These are phyloP conservation scores for Chloroceryle amazona DNA, from an alignment of 2,797 vertebrate genomes.

Conservation along the genomic window DNA sequence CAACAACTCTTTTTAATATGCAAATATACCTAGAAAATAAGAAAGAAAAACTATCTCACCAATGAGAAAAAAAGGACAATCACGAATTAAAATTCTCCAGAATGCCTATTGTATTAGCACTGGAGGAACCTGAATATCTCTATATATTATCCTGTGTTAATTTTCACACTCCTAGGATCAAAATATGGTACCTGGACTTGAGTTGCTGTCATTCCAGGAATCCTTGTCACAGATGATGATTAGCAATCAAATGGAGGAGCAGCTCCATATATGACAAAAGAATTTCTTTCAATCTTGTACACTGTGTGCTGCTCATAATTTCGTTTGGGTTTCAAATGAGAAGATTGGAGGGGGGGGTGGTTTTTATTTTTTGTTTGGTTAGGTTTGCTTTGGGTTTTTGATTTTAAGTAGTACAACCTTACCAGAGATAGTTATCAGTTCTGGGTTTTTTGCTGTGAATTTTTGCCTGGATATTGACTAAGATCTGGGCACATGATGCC, in stretches of 20 bases:
- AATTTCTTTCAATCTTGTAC: not conserved
- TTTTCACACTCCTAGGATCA: not conserved
- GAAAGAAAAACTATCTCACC: not conserved
- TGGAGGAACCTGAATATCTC: not conserved
- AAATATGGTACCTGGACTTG: not conserved
- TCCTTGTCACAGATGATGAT: accelerated
- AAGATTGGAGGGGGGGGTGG: accelerated
- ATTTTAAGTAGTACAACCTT: not conserved
- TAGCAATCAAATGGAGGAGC: not conserved
- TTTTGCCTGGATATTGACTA: not conserved
- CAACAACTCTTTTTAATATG: not conserved
- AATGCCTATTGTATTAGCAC: accelerated
- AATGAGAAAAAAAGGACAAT: not conserved
- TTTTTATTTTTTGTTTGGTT: not conserved
- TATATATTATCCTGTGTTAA: accelerated
- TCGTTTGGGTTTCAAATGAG: not conserved
- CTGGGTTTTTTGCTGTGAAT: not conserved
- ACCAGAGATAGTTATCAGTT: not conserved
- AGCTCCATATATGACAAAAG: not conserved
- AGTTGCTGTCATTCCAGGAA: not conserved
- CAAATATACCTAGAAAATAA: not conserved
- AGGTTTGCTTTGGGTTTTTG: not conserved
- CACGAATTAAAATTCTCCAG: not conserved
- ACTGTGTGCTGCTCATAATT: not conserved
- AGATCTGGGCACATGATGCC: not conserved